Evolutionary conservation across 2,888 invertebrate genomes (phyloP).

Genomic region (Encarsia formosa): DNA sequence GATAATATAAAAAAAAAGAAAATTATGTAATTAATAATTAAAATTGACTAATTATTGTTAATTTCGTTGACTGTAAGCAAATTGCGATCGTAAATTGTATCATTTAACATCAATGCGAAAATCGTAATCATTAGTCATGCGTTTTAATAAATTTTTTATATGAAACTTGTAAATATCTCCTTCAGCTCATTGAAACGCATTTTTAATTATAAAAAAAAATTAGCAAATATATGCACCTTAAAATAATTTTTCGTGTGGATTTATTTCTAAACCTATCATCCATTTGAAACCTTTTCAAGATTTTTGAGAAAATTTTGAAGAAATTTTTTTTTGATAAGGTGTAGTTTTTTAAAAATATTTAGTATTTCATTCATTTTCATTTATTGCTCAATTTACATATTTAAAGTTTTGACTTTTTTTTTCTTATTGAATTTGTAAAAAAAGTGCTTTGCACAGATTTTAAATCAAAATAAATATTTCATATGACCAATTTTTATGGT

Average conservation of each 20-base stretch:
- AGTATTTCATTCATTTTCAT: too few relatives aligned
- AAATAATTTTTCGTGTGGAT: too few relatives aligned
- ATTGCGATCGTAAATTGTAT: slow-evolving; percentile 28
- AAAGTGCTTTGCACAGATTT: too few relatives aligned
- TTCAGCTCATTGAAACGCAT: slow-evolving; percentile 27
- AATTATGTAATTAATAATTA: slow-evolving; percentile 30
- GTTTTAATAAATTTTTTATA: slow-evolving; percentile 30
- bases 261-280: slow-evolving; percentile 16
- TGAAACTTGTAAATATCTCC: slow-evolving; percentile 28
- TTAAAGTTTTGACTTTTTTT: too few relatives aligned
- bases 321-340: background rate
- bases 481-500: too few relatives aligned
- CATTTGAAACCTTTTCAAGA: too few relatives aligned
- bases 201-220: slow-evolving; percentile 27
- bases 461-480: too few relatives aligned
- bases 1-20: slow-evolving; percentile 28
- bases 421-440: too few relatives aligned
- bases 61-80: slow-evolving; percentile 27
- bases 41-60: slow-evolving; percentile 21
- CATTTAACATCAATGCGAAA: slow-evolving; percentile 27
- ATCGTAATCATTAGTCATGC: slow-evolving; percentile 25
- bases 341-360: too few relatives aligned
- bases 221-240: slow-evolving; percentile 27
- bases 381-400: too few relatives aligned
- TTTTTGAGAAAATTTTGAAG: background rate